phyloP scores from a whole-genome alignment of 92 coral and sea anemone species.

The Phenganax stokvisi region DNA sequence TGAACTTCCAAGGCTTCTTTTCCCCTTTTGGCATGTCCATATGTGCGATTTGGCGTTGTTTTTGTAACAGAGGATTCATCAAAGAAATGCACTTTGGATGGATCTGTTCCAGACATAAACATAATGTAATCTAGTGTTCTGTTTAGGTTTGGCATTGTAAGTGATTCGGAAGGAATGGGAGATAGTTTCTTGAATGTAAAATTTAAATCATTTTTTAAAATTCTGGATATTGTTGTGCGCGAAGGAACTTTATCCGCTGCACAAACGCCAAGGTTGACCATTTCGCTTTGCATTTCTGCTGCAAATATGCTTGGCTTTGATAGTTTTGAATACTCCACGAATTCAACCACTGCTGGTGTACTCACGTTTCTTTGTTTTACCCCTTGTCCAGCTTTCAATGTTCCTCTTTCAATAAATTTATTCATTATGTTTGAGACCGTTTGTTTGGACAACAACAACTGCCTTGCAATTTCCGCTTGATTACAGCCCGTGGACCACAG shows the following conservation, averaged over 20 bases:
- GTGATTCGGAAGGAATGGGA: conserved; percentile 41
- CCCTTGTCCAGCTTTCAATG: conserved; percentile 40
- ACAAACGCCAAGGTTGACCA: conserved; percentile 36
- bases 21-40: conserved; percentile 39
- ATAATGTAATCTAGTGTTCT: conserved; percentile 43
- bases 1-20: conserved; percentile 52
- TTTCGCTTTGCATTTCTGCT: conserved; percentile 10
- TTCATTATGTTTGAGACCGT: conserved; percentile 36
- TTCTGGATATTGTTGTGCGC: conserved; percentile 44
- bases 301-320: conserved; percentile 37
- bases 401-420: conserved; percentile 37
- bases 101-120: conserved; percentile 6
- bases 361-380: conserved; percentile 40
- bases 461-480: conserved; percentile 17
- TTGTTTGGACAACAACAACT: conserved; percentile 27
- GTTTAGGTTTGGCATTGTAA: conserved; percentile 28
- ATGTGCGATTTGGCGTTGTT: conserved; percentile 35
- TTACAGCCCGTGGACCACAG: conserved; percentile 15
- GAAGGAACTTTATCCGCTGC: conserved; percentile 41
- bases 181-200: conserved; percentile 42
- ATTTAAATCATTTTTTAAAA: conserved; percentile 26
- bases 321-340: conserved; percentile 37
- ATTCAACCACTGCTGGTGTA: conserved; percentile 38
- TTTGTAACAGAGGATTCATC: conserved; percentile 40
- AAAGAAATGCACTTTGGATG: conserved; percentile 32